Base-by-base conservation (phyloP, 2,797 vertebrate genomes). In the Channa striata region DNA sequence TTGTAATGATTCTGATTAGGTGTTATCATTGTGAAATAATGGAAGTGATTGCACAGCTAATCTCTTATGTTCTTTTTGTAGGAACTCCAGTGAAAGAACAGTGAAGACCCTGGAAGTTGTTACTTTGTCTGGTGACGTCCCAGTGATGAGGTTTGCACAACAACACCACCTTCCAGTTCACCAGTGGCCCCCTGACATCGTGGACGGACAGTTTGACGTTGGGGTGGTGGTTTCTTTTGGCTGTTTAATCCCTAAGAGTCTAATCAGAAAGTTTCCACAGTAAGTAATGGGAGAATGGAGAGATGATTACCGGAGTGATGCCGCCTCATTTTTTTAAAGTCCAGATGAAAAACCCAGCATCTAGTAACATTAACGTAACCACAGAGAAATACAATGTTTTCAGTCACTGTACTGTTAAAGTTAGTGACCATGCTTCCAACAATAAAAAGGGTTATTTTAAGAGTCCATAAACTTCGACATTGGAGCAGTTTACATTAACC, bases 161-260 rank as follows among this genome's bases (percentile, higher is more conserved):
- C 88, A 94, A 68, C 88, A 95, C 46, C 84, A 77, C 30, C 94
- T 99, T 0, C 89, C 90, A 0, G 42, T 96, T 7, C 94, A 96
- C 4, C 86, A 91, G 39, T 99, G 98, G 97, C 97, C 98, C 0
- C 78, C 90, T 1, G 81, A 94, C 1, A 90, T 91, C 0, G 73
- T 90, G 0, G 69, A 37, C 0, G 90, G 92, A 16, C 92, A 84
- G 9, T 98, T 97, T 59, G 96, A 99, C 17, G 94, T 99, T 2
- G 97, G 96, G 0, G 96, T 99, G 23, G 96, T 99, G 68, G 97
- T 97, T 54, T 99, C 98, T 0, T 99, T 99, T 44, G 98, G 98
- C 14, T 95, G 95, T 61, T 93, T 99, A 49, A 92, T 99, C 43
- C 94, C 80, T 0, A 92, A 96, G 74, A 86, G 88, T 16, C 92